Evolutionary conservation across 2,113 vertebrate genomes (phyloP).

Genomic region (Alethe diademata): DNA sequence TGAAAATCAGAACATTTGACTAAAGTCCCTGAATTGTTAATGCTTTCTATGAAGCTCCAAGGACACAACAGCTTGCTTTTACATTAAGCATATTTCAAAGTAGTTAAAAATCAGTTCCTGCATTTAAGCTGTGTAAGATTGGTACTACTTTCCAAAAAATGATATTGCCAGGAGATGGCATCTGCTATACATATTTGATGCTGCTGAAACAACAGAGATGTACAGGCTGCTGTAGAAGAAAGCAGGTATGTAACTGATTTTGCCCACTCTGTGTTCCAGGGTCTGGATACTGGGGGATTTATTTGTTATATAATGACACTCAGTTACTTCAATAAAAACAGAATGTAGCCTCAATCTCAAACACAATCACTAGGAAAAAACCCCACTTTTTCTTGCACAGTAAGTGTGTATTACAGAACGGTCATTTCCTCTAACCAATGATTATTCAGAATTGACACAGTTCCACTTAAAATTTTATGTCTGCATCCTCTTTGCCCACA

Average conservation of each 20-base stretch:
- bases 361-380: background rate
- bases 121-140: background rate
- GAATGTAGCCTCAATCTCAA: background rate
- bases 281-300: background rate
- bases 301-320: background rate
- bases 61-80: background rate
- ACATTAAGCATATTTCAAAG: background rate
- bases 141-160: background rate
- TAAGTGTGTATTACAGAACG: background rate
- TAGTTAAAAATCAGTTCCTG: background rate
- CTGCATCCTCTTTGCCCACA: background rate
- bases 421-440: background rate
- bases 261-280: background rate
- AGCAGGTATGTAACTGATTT: background rate
- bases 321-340: background rate
- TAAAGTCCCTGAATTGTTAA: background rate
- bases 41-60: background rate
- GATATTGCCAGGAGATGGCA: constrained; percentile 64
- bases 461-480: background rate
- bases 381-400: background rate
- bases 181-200: constrained; percentile 47
- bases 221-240: background rate
- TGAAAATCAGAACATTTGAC: background rate
- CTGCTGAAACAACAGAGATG: background rate
- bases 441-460: background rate